Conservation (phyloP, 2,797 vertebrate species). For the Rhyacichthys aspro region DNA sequence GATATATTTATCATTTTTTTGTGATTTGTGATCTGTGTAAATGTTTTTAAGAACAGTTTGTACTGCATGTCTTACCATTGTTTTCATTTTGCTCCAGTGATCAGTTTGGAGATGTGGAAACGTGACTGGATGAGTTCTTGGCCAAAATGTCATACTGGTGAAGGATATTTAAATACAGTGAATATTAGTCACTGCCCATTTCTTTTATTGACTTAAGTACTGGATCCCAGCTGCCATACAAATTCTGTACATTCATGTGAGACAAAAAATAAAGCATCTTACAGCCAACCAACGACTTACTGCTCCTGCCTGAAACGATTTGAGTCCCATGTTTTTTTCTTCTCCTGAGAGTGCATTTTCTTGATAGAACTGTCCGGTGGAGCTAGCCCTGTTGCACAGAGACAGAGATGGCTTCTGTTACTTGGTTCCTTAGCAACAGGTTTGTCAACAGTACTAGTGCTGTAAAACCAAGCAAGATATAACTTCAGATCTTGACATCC, state of each 20-base stretch:
- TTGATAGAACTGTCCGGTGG: constrained; percentile 6
- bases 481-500: constrained; percentile 11
- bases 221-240: constrained; percentile 12
- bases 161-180: constrained; percentile 31
- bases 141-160: constrained; percentile 69
- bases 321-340: constrained; percentile 38
- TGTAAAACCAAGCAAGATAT: too few relatives aligned
- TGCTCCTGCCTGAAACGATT: constrained; percentile 54
- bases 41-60: background rate
- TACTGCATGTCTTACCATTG: constrained; percentile 41
- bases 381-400: constrained; percentile 19
- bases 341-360: constrained; percentile 50
- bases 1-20: background rate
- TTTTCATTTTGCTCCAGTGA: constrained; percentile 78
- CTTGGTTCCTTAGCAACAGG: constrained; percentile 63
- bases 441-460: constrained; percentile 32
- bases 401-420: constrained; percentile 56
- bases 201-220: background rate
- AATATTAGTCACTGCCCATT: constrained; percentile 3
- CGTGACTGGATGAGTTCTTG: constrained; percentile 57
- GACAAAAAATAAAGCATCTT: constrained; percentile 2
- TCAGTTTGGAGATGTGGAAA: constrained; percentile 66
- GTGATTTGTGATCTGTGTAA: background rate
- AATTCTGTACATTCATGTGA: constrained; percentile 14
- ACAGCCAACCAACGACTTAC: constrained; percentile 41